Base-by-base conservation (phyloP, 2,888 invertebrate genomes). In the Dasysyrphus tricinctus region DNA sequence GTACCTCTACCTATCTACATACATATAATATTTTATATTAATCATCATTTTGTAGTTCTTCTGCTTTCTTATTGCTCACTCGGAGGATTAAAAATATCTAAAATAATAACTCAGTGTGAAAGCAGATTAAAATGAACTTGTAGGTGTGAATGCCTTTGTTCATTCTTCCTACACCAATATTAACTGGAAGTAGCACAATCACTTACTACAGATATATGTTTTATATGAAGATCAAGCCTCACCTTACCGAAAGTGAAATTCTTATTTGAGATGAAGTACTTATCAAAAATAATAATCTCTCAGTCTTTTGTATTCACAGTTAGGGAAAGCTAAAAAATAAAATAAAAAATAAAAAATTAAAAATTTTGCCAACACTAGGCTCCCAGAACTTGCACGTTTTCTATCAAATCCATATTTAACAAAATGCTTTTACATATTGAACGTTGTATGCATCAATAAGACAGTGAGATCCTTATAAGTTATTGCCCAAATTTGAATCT, bases 231-330 rank as follows among this genome's bases (percentile, higher is more conserved):
- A 61, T 39, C 24, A 61, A 16, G 3, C 19, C 39, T 14, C 19
- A 7, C 59, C 59, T 6, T 39, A 61, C 4, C 0, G 11, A 61
- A 61, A 42, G 39, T 42, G 61, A 61, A 61, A n/a, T 42, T 61
- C n/a, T 42, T 6, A 34, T 19, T 16, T 9, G 1, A 61, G 8
- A 29, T 29, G 29, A 42, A 42, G 61, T 19, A 16, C 61, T 3
- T 24, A 24, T 24, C 42, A 42, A 61, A 61, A 61, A 24, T 24
- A 42, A 34, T 42, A 14, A 14, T 24, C n/a, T 42, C 0, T 2
- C 8, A 61, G n/a, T 61, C 9, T 61, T 61, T 61, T 24, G 24
- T 24, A n/a, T n/a, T 61, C 29, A 42, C 42, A 61, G 42, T 61
- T 42, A 61, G 42, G 42, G 14, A 61, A 61, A 61, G n/a, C 37